A percentile compares a stretch with the other conserved stretches of the same genome.
phyloP scores from a whole-genome alignment of 2,888 invertebrate genomes.

The Asteroscopus sphinx region DNA sequence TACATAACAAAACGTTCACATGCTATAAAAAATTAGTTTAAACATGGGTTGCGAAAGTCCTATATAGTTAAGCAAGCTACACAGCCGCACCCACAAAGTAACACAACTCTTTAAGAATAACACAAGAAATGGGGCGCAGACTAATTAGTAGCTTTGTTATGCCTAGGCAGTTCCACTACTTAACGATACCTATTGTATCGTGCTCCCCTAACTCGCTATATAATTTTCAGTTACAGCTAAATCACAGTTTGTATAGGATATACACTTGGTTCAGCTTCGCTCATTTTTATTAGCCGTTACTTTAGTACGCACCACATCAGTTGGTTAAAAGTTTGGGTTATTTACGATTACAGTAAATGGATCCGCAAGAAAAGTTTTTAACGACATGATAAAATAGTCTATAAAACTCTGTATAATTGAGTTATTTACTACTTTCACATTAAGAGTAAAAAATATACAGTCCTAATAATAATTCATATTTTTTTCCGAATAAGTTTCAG shows the following conservation, averaged over 20 bases:
- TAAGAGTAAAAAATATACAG: slow-evolving; percentile 20
- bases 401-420: slow-evolving; percentile 50
- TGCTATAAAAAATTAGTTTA: too few relatives aligned
- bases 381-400: slow-evolving; percentile 53
- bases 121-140: slow-evolving; percentile 32
- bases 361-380: slow-evolving; percentile 50
- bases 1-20: too few relatives aligned
- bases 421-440: slow-evolving; percentile 51
- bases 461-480: neutral
- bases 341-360: slow-evolving; percentile 58
- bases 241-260: slow-evolving; percentile 19
- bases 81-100: neutral
- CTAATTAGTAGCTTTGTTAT: slow-evolving; percentile 39
- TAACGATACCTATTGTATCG: slow-evolving; percentile 20
- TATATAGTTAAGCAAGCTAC: neutral
- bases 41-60: neutral
- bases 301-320: slow-evolving; percentile 44
- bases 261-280: slow-evolving; percentile 32
- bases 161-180: slow-evolving; percentile 5
- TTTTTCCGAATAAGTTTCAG: neutral
- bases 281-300: slow-evolving; percentile 49
- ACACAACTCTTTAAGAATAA: slow-evolving; percentile 22
- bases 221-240: slow-evolving; percentile 4
- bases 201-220: slow-evolving; percentile 1
- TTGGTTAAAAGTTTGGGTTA: slow-evolving; percentile 46